Evolutionary conservation across 1,140 invertebrate genomes (phyloP).

Genomic region (Scaptodrosophila lebanonensis): DNA sequence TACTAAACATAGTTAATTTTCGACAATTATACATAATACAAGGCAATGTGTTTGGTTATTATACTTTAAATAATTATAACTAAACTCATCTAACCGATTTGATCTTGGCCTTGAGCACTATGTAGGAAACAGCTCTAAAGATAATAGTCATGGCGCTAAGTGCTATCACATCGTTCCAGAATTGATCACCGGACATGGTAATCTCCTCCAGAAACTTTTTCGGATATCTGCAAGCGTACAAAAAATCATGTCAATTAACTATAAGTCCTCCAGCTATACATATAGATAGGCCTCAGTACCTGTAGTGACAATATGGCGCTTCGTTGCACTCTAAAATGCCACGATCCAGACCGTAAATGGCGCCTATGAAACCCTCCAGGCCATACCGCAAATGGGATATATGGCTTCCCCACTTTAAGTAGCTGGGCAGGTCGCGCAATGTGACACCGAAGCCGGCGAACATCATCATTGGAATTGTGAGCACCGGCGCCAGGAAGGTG

Average conservation of each 20-base stretch:
- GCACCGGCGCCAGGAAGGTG: constrained; percentile 87
- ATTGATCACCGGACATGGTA: constrained; percentile 87
- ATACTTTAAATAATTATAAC: background rate
- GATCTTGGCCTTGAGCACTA: constrained; percentile 81
- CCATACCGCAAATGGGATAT: constrained; percentile 92
- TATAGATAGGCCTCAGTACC: constrained; percentile 61
- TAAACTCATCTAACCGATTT: constrained; percentile 58
- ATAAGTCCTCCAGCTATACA: background rate
- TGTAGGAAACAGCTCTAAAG: constrained; percentile 85
- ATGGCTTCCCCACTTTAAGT: constrained; percentile 92
- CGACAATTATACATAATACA: constrained; percentile 86
- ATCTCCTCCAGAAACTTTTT: constrained; percentile 87
- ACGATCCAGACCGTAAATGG: constrained; percentile 89
- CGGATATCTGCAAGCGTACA: constrained; percentile 79
- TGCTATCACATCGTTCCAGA: constrained; percentile 89
- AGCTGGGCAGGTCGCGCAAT: constrained; percentile 85
- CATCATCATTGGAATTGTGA: constrained; percentile 92
- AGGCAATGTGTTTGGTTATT: constrained; percentile 74
- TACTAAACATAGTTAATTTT: constrained; percentile 87
- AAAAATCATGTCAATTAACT: constrained; percentile 19
- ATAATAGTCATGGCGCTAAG: constrained; percentile 84
- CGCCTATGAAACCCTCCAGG: constrained; percentile 88
- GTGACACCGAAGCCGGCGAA: constrained; percentile 90
- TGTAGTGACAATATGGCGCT: constrained; percentile 85
- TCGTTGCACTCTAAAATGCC: constrained; percentile 81